Evolutionary conservation across 2,113 vertebrate species (phyloP).

Genomic region (Alosa alosa): DNA sequence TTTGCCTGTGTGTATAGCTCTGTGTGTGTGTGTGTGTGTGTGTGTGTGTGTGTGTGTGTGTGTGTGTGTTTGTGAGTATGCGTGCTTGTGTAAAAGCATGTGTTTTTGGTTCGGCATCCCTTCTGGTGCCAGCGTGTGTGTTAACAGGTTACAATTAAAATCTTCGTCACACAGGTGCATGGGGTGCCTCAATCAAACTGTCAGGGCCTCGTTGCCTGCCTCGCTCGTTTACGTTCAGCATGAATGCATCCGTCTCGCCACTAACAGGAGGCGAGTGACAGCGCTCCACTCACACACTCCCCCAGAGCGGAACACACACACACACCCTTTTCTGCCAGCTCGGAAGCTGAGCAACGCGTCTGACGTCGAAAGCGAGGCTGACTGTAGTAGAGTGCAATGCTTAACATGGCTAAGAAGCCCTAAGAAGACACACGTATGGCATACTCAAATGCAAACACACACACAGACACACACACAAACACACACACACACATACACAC

Average conservation of each 20-base stretch:
- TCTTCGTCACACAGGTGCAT: slow-evolving; percentile 21
- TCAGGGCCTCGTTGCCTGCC: neutral
- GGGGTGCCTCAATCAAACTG: slow-evolving; percentile 11
- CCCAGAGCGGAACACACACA: neutral
- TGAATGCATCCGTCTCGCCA: slow-evolving; percentile 12
- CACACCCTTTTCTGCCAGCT: no score
- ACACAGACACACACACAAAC: neutral
- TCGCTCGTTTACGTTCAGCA: neutral
- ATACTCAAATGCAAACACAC: neutral
- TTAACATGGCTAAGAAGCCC: no score
- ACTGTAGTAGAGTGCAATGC: neutral
- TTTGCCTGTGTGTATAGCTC: neutral
- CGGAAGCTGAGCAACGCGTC: neutral
- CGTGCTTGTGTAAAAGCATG: slow-evolving; percentile 22
- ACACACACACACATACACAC: neutral
- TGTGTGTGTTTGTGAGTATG: neutral
- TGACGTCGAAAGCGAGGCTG: neutral
- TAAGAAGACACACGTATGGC: neutral
- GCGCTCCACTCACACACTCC: neutral
- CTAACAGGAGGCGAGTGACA: slow-evolving; percentile 37
- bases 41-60: slow-evolving; percentile 10
- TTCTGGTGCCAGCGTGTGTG: neutral
- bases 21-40: no score
- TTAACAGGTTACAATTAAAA: slow-evolving; percentile 34
- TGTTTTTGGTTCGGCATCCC: slow-evolving; percentile 13